phyloP scores from a whole-genome alignment of 2,797 vertebrate species.

The Labeo calbasu region DNA sequence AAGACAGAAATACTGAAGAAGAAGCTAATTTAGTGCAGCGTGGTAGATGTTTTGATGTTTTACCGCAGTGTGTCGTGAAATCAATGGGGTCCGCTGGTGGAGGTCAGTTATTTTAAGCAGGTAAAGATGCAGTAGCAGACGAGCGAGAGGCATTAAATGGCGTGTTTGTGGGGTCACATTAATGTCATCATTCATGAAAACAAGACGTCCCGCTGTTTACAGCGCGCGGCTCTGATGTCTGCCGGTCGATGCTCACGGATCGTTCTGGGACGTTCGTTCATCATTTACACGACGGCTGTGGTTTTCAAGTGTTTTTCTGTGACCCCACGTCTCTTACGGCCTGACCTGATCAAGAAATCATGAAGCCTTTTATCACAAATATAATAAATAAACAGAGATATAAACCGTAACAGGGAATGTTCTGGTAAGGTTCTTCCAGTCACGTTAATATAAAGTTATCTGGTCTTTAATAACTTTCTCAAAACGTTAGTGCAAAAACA shows the following conservation, averaged over 20 bases:
- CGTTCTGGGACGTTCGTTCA: background rate
- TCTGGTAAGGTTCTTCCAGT: no score
- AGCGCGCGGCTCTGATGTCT: background rate
- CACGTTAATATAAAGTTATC: no score
- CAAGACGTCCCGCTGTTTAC: background rate
- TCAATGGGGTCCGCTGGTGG: background rate
- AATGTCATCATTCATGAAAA: background rate
- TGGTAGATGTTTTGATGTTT: background rate
- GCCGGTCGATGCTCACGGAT: background rate
- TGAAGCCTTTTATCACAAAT: background rate
- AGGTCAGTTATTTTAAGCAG: background rate
- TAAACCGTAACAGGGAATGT: background rate
- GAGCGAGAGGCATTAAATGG: background rate
- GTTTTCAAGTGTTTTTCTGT: background rate
- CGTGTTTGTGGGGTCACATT: slow-evolving; percentile 7
- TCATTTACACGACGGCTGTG: background rate
- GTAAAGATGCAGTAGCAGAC: background rate
- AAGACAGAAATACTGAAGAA: no score
- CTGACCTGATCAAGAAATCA: background rate
- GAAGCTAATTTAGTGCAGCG: no score
- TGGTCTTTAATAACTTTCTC: no score
- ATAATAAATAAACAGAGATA: background rate
- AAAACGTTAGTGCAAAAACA: no score
- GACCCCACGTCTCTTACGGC: background rate
- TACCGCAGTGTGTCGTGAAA: background rate